Evolutionary conservation across 2,888 invertebrate genomes (phyloP).

Genomic region (Plagodis pulveraria): DNA sequence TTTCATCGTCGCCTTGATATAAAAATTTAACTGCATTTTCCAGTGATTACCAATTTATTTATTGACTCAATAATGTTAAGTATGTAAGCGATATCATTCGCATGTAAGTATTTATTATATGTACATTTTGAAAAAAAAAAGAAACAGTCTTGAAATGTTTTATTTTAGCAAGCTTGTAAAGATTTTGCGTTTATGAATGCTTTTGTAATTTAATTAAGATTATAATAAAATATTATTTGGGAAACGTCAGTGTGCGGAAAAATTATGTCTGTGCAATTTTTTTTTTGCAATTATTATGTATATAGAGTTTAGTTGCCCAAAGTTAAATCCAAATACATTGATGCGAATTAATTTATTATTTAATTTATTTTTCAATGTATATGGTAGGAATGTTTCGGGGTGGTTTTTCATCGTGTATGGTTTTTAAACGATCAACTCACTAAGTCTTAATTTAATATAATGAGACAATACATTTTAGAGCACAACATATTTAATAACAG

Average conservation of each 20-base stretch:
- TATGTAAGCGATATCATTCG: constrained; percentile 56
- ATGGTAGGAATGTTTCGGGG: constrained; percentile 55
- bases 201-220: constrained; percentile 54
- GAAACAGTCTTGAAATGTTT: constrained; percentile 53
- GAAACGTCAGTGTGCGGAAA: constrained; percentile 34
- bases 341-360: constrained; percentile 60
- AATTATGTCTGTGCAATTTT: constrained; percentile 55
- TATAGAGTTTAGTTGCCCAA: constrained; percentile 80
- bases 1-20: no score
- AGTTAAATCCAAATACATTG: constrained; percentile 79
- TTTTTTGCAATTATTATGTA: constrained; percentile 63
- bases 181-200: constrained; percentile 64
- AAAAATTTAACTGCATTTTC: no score
- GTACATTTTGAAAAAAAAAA: constrained; percentile 76
- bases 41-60: not conserved
- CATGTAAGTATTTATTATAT: constrained; percentile 80
- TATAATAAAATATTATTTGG: constrained; percentile 36
- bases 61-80: constrained; percentile 39
- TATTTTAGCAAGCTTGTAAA: constrained; percentile 72
- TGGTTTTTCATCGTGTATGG: constrained; percentile 49
- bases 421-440: constrained; percentile 55
- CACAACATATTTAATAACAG: no score
- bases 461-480: no score
- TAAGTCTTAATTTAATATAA: constrained; percentile 1
- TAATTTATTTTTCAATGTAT: constrained; percentile 51